Base-by-base conservation (phyloP, 2,888 invertebrate genomes). In the Ophioninae sp. region DNA sequence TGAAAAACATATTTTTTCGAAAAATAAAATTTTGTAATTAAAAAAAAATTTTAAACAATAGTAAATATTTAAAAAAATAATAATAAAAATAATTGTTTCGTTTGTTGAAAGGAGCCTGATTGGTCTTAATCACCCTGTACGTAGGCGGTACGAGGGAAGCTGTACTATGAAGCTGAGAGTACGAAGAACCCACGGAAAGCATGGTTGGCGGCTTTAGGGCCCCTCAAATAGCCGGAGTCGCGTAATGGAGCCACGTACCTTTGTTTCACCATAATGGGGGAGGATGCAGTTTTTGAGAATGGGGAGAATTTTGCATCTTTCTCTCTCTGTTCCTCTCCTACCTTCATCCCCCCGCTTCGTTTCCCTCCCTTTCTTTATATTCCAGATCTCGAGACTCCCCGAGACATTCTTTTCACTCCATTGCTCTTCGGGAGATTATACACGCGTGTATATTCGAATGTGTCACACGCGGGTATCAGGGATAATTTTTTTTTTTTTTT, bases 261-360 rank as follows among this genome's bases (percentile, higher is more conserved):
- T 84, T 84, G 84, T 84, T 84, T 77, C 79, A 59, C 61, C 39
- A 77, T 84, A 84, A 84, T 82, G 84, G 82, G 30, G 73, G 58
- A 77, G 84, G 84, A 79, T 79, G 84, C 79, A 82, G 72, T 84
- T 84, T 84, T 84, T 79, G 73, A 82, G 84, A 84, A 84, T 79
- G 68, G 84, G 75, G 79, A 67, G 75, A 82, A 84, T 71, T 84
- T 51, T 77, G 64, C 74, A 69, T 68, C 61, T 9, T 22, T 22
- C 23, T 51, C 63, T 44, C 9, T 44, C 9, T 8, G 10, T 44
- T 10, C 13, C 44, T 44, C 44, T 44, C 13, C 9, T 2, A 8
- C 44, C 2, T 13, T 0, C 44, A 30, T 30, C 56, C 23, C n/a
- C n/a, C 67, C 67, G 67, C 51, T 13, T 73, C 41, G 56, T 65